Base-by-base conservation (phyloP, 1,140 invertebrate genomes). In the Dufourea novaeangliae region DNA sequence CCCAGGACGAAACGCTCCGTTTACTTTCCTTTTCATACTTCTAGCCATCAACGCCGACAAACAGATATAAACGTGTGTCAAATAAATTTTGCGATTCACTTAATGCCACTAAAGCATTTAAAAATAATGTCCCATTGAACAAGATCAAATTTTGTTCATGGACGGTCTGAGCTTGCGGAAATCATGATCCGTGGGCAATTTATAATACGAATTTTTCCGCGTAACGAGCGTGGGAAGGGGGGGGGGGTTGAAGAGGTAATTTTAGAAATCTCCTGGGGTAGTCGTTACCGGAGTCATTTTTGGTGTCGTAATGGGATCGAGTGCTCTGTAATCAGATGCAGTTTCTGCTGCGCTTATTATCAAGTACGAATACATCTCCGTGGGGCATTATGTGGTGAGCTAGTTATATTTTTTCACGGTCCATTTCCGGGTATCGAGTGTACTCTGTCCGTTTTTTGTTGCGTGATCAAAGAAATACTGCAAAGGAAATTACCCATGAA, bases 391-490 rank as follows among this genome's bases (percentile, higher is more conserved):
- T 71, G 69, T 7, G 69, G 69, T 71, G 39, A 34, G 56, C 20
- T 62, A 62, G 54, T 44, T 61, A 52, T 37, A 37, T 63, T 37
- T 64, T 64, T 44, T 44, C 61, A 3, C 10, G 37, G 37, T 1
- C n/a, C 10, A 2, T 1, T 27, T 1, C 37, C 29, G n/a, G 29
- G 12, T 4, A 29, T 14, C 39, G 46, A 37, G 57, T 63, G 57
- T 72, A 72, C 41, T 72, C 63, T n/a, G 57, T 14, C 69, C 27
- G 29, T 46, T 71, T 34, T 63, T 50, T 72, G 32, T 34, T 59
- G 56, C 29, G 1, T 11, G 0, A 22, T 11, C 22, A 1, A 62
- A 29, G 22, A 34, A 37, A 52, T n/a, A 37, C 27, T 32, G 32
- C 59, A 27, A 44, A 52, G 11, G 34, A 34, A 22, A 62, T 62